Evolutionary conservation across 2,888 invertebrate genomes (phyloP).

Genomic region (Timandra comae): DNA sequence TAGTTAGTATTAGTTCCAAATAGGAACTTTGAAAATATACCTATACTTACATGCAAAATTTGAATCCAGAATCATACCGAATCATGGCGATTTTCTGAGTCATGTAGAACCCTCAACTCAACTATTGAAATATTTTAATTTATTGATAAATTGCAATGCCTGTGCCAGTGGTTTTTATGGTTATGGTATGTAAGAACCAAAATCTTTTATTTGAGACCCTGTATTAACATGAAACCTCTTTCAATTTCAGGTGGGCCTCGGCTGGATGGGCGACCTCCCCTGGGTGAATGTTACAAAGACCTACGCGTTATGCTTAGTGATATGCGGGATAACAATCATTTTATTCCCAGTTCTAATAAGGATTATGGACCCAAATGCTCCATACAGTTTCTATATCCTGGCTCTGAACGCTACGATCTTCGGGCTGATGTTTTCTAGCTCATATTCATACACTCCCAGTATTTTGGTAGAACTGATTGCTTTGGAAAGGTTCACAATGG

Average conservation of each 20-base stretch:
- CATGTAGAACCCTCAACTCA: too few species aligned
- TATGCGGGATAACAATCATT: slow-evolving; percentile 79
- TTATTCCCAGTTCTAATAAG: slow-evolving; percentile 77
- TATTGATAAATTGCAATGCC: too few species aligned
- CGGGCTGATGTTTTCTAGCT: slow-evolving; percentile 93
- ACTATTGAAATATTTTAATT: too few species aligned
- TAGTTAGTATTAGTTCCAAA: too few species aligned
- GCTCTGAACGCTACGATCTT: slow-evolving; percentile 80
- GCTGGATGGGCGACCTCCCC: slow-evolving; percentile 92
- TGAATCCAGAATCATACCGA: too few species aligned
- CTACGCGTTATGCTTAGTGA: slow-evolving; percentile 86
- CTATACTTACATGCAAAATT: too few species aligned
- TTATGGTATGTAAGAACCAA: too few species aligned
- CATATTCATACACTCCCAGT: slow-evolving; percentile 93
- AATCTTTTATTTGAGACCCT: too few species aligned
- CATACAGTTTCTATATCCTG: slow-evolving; percentile 69
- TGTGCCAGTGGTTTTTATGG: too few species aligned
- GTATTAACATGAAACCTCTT: too few species aligned
- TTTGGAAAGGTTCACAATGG: slow-evolving; percentile 93
- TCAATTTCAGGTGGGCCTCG: slow-evolving; percentile 85
- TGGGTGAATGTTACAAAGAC: slow-evolving; percentile 91
- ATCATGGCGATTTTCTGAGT: too few species aligned
- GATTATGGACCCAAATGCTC: slow-evolving; percentile 42
- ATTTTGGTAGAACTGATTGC: slow-evolving; percentile 93
- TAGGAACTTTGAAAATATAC: too few species aligned